phyloP scores from a whole-genome alignment of 1,140 invertebrate species.

The Zaprionus taronus region DNA sequence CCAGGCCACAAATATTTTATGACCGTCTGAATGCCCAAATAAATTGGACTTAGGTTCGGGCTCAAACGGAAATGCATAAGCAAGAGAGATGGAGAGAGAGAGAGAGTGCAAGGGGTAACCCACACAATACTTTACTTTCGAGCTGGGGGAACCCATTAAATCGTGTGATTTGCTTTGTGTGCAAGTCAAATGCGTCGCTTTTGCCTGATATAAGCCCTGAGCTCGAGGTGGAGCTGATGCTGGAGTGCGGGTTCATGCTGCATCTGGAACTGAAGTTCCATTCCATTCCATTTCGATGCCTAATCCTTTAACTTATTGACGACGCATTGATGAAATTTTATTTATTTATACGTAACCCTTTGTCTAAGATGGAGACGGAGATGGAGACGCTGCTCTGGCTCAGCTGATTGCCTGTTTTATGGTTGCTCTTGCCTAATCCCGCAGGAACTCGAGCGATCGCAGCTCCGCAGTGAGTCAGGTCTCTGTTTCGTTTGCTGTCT shows the following conservation, averaged over 20 bases:
- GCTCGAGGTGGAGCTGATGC: no score
- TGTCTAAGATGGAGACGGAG: conserved; percentile 21
- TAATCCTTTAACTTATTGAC: conserved; percentile 82
- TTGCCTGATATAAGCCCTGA: conserved; percentile 72
- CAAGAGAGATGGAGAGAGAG: not conserved
- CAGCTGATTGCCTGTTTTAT: conserved; percentile 52
- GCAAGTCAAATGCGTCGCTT: conserved; percentile 66
- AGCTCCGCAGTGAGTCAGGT: not conserved
- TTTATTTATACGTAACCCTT: conserved; percentile 79
- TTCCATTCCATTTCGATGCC: conserved; percentile 35
- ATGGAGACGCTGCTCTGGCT: not conserved
- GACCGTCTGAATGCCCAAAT: conserved; percentile 67
- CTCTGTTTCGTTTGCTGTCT: conserved; percentile 4
- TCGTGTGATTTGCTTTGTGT: conserved; percentile 80
- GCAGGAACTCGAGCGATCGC: conserved; percentile 51
- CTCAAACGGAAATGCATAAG: conserved; percentile 69
- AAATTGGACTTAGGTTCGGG: conserved; percentile 71
- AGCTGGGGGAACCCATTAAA: conserved; percentile 68
- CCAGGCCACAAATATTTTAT: conserved; percentile 70
- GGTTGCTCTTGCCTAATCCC: conserved; percentile 66
- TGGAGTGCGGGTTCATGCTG: not conserved
- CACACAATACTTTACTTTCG: conserved; percentile 11
- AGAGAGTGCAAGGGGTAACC: no score
- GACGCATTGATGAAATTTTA: conserved; percentile 78
- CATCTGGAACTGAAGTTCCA: conserved; percentile 18